Percentiles rank a stretch among this genome's conserved stretches.
Conservation (phyloP, 2,797 vertebrate genomes). For the Pseudochromis fuscus region DNA sequence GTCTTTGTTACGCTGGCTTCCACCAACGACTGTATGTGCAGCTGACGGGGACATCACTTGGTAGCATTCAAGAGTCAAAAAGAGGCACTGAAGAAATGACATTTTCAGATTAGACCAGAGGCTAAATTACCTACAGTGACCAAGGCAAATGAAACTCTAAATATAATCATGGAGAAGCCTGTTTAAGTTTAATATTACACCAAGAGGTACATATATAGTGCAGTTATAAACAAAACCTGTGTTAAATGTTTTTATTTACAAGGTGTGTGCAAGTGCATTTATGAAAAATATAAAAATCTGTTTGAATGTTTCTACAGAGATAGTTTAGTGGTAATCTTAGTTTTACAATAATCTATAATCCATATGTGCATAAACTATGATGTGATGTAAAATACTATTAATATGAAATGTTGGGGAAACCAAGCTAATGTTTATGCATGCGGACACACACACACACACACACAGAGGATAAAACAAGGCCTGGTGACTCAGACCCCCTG, state of each 20-base stretch:
- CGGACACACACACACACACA: not conserved
- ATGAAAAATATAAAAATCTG: not conserved
- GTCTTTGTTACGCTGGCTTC: slow-evolving; percentile 41
- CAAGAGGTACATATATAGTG: not conserved
- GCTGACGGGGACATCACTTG: slow-evolving; percentile 23
- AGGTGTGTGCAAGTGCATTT: not conserved
- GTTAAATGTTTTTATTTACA: not conserved
- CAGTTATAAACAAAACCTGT: not conserved
- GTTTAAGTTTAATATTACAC: too few relatives aligned
- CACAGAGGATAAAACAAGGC: slow-evolving; percentile 21
- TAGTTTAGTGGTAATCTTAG: too few relatives aligned
- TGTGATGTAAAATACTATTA: not conserved
- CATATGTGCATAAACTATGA: too few relatives aligned
- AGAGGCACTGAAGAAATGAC: not conserved
- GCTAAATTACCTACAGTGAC: not conserved
- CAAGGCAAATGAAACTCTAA: not conserved
- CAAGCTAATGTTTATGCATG: slow-evolving; percentile 7
- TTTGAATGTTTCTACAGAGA: not conserved
- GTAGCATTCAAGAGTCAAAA: slow-evolving; percentile 1
- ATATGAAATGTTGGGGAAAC: slow-evolving; percentile 8
- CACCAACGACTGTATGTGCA: slow-evolving; percentile 23
- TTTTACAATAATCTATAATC: too few relatives aligned
- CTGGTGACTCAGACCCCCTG: slow-evolving; percentile 49
- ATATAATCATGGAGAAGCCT: not conserved
- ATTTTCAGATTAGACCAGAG: not conserved